A percentile compares a stretch with the other conserved stretches of the same genome.
Conservation (phyloP, 2,888 invertebrate species). For the Thera britannica region DNA sequence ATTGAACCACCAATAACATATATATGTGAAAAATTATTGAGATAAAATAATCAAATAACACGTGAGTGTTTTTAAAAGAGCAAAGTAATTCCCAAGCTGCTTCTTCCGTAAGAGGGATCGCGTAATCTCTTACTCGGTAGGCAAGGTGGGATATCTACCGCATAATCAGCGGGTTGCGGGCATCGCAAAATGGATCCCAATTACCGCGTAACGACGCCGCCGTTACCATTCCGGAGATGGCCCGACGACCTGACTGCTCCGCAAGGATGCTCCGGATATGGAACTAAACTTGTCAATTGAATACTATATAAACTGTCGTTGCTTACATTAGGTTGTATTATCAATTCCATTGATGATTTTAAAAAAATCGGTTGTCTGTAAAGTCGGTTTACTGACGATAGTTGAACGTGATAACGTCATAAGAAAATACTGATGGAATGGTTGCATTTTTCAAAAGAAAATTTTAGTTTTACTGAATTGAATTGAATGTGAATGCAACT, state of each 20-base stretch:
- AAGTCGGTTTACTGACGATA: too few species aligned
- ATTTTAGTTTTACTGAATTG: too few species aligned
- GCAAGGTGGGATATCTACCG: constrained; percentile 43
- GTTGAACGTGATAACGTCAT: too few species aligned
- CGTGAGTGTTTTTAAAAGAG: constrained; percentile 8
- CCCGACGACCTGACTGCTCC: constrained; percentile 40
- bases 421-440: too few species aligned
- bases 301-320: constrained; percentile 32
- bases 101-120: constrained; percentile 27
- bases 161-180: constrained; percentile 46
- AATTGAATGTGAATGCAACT: too few species aligned
- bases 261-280: constrained; percentile 42
- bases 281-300: constrained; percentile 40
- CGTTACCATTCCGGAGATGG: constrained; percentile 47
- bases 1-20: too few species aligned
- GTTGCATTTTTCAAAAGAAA: too few species aligned
- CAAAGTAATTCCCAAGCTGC: constrained; percentile 10
- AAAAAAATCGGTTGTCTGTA: too few species aligned
- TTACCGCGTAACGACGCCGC: constrained; percentile 44
- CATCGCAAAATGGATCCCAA: constrained; percentile 46
- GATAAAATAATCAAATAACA: not conserved
- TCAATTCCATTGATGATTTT: constrained; percentile 7
- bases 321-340: constrained; percentile 33
- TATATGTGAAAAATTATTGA: too few species aligned
- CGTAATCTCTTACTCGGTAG: constrained; percentile 39